Evolutionary conservation across 1,140 invertebrate species (phyloP), one percentile per base, ranked within the genome.

Genomic region (Drosophila azteca): DNA sequence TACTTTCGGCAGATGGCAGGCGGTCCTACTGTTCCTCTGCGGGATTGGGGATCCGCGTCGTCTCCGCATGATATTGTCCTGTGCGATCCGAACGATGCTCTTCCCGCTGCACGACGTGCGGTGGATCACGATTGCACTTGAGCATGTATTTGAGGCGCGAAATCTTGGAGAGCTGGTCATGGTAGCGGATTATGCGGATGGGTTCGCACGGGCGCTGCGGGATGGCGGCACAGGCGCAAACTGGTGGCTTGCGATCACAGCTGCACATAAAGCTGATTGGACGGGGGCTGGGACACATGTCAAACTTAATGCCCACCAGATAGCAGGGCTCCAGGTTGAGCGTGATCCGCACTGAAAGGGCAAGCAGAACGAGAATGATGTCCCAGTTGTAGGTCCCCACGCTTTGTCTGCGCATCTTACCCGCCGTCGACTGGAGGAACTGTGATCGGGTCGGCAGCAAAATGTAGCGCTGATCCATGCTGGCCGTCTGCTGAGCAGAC

Each of bases 241-340:
- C 57, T 3, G 31, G 17, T 6, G 43, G 26, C 0, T 53, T 62
- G 0, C 43, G 17, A 5, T 44, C 45, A 46, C 67, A 74, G 45
- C 67, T 70, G 67, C 83, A 87, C 50, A 76, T n/a, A 11, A 88
- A 79, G 43, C 78, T 87, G 1, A 88, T 44, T 1, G 55, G 39
- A 22, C 79, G 72, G 0, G 66, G 48, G 3, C 24, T 43, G 3
- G 77, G 52, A 50, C 52, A 26, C 9, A 78, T 60, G 44, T 87
- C 71, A 9, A 77, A 59, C 17, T 77, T 71, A 1, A 80, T 45
- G 59, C 75, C 90, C 51, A 82, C 77, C 66, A 90, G 65, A 31
- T 90, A 90, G 48, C 89, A 87, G 1, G 89, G 71, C 24, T 90
- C 84, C 68, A 90, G 7, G 0, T 76, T 60, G 17, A 90, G 15